Percentiles rank a stretch among this genome's conserved stretches.
phyloP scores from a whole-genome alignment of 2,888 invertebrate species.

The Mimachlamys varia region DNA sequence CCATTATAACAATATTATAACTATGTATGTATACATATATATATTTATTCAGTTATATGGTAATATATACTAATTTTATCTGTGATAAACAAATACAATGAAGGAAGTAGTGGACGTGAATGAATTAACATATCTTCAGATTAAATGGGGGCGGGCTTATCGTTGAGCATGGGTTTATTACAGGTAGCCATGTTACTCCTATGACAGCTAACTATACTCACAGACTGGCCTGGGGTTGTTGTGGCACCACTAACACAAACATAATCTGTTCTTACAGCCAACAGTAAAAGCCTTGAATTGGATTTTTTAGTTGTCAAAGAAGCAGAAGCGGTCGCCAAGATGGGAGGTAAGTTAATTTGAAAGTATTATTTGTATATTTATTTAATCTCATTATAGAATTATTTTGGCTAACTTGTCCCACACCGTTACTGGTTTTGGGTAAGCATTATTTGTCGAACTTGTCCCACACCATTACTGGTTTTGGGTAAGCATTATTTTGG shows the following conservation, averaged over 20 bases:
- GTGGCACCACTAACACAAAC: constrained; percentile 18
- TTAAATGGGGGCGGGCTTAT: background rate
- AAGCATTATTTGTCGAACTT: background rate
- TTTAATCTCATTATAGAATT: no score
- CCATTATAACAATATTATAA: no score
- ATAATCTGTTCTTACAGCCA: constrained; percentile 55
- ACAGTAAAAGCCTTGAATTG: constrained; percentile 74
- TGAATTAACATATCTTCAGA: no score
- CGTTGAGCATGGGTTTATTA: background rate
- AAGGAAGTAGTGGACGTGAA: no score
- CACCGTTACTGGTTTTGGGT: background rate
- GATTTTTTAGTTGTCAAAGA: constrained; percentile 76
- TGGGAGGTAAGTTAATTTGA: constrained; percentile 58
- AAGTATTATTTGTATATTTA: no score
- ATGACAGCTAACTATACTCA: background rate
- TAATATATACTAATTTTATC: background rate
- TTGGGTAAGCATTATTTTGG: background rate
- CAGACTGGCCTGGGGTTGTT: background rate
- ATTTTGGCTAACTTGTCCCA: background rate
- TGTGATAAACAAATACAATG: background rate
- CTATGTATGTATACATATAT: no score
- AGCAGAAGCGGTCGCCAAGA: constrained; percentile 57
- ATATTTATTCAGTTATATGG: no score
- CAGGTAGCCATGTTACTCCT: background rate
- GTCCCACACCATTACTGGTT: background rate